Evolutionary conservation across 2,797 vertebrate species (phyloP), one percentile per base, ranked within the genome.

Genomic region (Falco biarmicus): DNA sequence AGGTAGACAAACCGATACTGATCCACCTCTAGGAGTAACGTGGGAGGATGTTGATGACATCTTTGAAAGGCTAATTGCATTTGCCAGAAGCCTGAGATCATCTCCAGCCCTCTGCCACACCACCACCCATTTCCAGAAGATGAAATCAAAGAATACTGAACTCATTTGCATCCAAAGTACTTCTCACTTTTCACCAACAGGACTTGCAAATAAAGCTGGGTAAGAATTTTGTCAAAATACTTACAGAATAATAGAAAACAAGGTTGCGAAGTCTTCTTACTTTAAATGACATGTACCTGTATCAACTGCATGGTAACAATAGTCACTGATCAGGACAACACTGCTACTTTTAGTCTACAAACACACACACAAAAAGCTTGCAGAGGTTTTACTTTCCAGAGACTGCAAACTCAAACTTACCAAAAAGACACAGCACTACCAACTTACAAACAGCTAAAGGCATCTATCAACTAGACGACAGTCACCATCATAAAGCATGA

Each of bases 1-100:
- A 34, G 47, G 92, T 1, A 93, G 92, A 78, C 69, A 15, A 76
- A 83, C 66, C 15, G 78, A 95, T 85, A 96, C 95, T 11, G 22
- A 83, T 43, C 53, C 85, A 89, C 51, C 84, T 94, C 76, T 20
- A 93, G 89, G 48, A 82, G 78, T 2, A 76, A 29, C 2, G 39
- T 80, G 91, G 90, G 90, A 94, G 89, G 84, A 71, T 47, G 59
- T 39, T 85, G 94, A 93, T 84, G 96, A 71, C 94, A 93, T 69
- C 92, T 87, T 24, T 65, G 75, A 60, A 83, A 92, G 41, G 57
- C n/a, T 90, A 87, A 95, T 56, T 87, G 51, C 71, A 54, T 82
- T 73, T 82, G 84, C 84, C 68, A 56, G 93, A n/a, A 66, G 83
- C n/a, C 56, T 48, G 74, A 91, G 84, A 77, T 81, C 94, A 84